phyloP scores from a whole-genome alignment of 1,140 invertebrate genomes.

The Macrobrachium rosenbergii region DNA sequence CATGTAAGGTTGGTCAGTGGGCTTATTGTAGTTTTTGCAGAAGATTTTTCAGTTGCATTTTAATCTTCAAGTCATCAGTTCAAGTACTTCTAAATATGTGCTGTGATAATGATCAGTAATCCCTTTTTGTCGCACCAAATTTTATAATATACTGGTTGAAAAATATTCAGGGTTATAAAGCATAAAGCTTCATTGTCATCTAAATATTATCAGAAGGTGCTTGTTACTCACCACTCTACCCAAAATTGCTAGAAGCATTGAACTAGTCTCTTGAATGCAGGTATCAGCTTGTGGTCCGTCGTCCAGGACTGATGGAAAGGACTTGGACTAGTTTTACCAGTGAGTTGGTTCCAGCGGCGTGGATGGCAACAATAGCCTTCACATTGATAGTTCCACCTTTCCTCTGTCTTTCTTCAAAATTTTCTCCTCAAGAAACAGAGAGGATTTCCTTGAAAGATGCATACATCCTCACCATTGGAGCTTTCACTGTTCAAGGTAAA shows the following conservation, averaged over 20 bases:
- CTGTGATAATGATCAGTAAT: too few species aligned
- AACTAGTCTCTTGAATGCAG: not conserved
- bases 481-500: slow-evolving; percentile 60
- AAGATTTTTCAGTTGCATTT: too few species aligned
- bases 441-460: slow-evolving; percentile 58
- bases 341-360: slow-evolving; percentile 54
- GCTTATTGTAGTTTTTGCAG: too few species aligned
- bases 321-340: slow-evolving; percentile 64
- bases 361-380: slow-evolving; percentile 55
- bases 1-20: too few species aligned
- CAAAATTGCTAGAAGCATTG: not conserved
- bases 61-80: too few species aligned
- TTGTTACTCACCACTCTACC: too few species aligned
- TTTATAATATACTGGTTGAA: too few species aligned
- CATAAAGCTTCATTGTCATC: too few species aligned
- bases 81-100: too few species aligned
- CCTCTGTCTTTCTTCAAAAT: slow-evolving; percentile 45
- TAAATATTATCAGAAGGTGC: too few species aligned
- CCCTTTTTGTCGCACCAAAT: too few species aligned
- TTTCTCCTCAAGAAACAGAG: slow-evolving; percentile 54
- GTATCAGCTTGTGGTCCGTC: slow-evolving; percentile 53
- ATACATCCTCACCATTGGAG: slow-evolving; percentile 59
- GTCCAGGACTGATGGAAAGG: slow-evolving; percentile 60
- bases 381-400: slow-evolving; percentile 51
- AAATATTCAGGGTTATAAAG: too few species aligned